These are phyloP conservation scores for Bambusicola thoracicus DNA, from an alignment of 2,113 vertebrate genomes.

Conservation along the genomic window DNA sequence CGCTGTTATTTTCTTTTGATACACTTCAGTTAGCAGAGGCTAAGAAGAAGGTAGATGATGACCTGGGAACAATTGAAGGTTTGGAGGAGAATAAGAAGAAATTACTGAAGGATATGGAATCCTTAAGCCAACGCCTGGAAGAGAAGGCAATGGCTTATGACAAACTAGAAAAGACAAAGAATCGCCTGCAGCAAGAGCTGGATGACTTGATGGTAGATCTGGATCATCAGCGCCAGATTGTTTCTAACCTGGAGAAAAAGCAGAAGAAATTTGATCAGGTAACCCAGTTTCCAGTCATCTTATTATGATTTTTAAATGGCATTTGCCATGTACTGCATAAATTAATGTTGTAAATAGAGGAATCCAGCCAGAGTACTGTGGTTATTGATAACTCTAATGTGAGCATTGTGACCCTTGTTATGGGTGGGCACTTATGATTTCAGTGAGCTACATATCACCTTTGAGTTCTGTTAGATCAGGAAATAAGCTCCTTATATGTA, in stretches of 20 bases:
- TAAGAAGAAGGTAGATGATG: slow-evolving; percentile 96
- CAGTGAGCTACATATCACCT: neutral
- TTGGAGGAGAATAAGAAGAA: slow-evolving; percentile 94
- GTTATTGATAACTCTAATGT: neutral
- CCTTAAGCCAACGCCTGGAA: slow-evolving; percentile 88
- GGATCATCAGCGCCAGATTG: slow-evolving; percentile 95
- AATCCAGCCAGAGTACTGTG: neutral
- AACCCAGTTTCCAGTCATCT: neutral
- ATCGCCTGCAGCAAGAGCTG: slow-evolving; percentile 94
- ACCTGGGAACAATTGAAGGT: slow-evolving; percentile 89
- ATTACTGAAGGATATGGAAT: slow-evolving; percentile 91
- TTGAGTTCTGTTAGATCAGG: neutral
- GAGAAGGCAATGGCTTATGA: slow-evolving; percentile 93
- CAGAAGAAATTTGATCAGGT: slow-evolving; percentile 99
- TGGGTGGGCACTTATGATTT: neutral
- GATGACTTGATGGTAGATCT: slow-evolving; percentile 95
- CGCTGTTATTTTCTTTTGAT: neutral
- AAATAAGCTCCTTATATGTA: neutral
- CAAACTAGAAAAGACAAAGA: slow-evolving; percentile 98
- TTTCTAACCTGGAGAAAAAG: slow-evolving; percentile 97
- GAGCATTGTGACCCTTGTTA: neutral
- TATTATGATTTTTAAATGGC: neutral
- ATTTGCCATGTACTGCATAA: neutral
- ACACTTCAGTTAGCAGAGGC: slow-evolving; percentile 85
- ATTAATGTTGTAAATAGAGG: neutral